Conservation (phyloP, 2,113 vertebrate genomes). For the Amphilophus citrinellus region DNA sequence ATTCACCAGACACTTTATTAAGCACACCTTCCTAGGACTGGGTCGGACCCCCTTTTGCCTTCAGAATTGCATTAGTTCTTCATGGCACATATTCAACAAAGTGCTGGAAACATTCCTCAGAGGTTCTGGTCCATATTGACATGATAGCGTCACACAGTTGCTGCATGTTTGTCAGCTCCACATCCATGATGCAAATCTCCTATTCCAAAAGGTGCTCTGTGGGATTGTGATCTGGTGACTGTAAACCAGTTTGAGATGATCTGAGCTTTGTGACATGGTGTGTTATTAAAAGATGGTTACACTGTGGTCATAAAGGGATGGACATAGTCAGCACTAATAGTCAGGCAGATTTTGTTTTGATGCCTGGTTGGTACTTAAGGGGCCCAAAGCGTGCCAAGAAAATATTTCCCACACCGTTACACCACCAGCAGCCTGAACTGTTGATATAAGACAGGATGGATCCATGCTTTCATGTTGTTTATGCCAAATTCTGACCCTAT, state of each 20-base stretch:
- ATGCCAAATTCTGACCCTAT: too few relatives aligned
- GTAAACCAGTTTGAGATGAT: background rate
- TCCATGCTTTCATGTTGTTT: too few relatives aligned
- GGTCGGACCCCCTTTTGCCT: background rate
- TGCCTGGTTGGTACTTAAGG: too few relatives aligned
- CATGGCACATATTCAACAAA: background rate
- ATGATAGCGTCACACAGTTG: background rate
- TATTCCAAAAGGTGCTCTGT: too few relatives aligned
- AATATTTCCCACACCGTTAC: too few relatives aligned
- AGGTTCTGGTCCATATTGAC: background rate
- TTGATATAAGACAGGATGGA: too few relatives aligned
- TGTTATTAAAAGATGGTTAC: background rate
- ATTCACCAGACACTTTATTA: conserved; percentile 6
- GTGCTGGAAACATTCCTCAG: background rate
- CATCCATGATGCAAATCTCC: background rate
- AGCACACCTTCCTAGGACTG: background rate
- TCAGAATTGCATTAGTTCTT: background rate
- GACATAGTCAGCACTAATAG: background rate
- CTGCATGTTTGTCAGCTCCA: background rate
- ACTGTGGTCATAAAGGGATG: background rate
- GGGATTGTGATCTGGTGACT: background rate
- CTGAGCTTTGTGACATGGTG: background rate
- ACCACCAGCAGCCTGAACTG: too few relatives aligned
- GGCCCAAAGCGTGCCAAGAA: too few relatives aligned
- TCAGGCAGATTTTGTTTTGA: background rate